Percentiles rank a stretch among this genome's conserved stretches.
Conservation (phyloP, 2,113 vertebrate species). For the Circaetus cinerascens region DNA sequence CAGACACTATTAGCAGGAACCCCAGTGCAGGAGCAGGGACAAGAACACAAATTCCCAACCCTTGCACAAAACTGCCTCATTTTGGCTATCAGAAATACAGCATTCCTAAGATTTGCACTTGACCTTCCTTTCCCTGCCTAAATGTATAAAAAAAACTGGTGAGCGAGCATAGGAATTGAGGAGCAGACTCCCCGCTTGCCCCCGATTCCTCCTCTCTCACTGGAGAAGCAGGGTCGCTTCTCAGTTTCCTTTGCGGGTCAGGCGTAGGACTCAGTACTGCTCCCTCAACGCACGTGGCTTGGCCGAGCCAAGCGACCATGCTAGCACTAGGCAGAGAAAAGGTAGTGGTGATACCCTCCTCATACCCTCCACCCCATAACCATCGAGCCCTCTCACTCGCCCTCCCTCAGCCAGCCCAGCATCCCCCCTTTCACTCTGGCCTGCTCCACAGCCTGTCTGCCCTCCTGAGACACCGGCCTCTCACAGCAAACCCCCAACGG, state of each 20-base stretch:
- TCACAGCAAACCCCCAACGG: fast-evolving
- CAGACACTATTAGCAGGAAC: background rate
- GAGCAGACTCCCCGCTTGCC: background rate
- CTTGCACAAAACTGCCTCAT: fast-evolving
- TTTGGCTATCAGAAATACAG: background rate
- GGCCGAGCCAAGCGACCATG: fast-evolving
- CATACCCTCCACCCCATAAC: fast-evolving
- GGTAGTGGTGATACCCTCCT: fast-evolving
- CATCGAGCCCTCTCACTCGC: fast-evolving
- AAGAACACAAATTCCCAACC: background rate
- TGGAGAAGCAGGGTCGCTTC: background rate
- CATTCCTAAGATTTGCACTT: background rate
- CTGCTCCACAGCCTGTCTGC: background rate
- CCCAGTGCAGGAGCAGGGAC: fast-evolving
- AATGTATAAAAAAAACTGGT: background rate
- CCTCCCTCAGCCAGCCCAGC: background rate
- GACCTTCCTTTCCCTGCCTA: background rate
- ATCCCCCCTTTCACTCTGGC: fast-evolving
- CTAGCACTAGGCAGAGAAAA: background rate
- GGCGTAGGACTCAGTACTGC: fast-evolving
- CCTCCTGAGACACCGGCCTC: background rate
- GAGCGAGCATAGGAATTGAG: fast-evolving
- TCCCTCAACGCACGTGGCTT: fast-evolving
- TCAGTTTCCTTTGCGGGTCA: background rate
- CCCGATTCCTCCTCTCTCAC: background rate